These are phyloP conservation scores for Odontomachus brunneus DNA, from an alignment of 1,140 invertebrate species.

Conservation along the genomic window DNA sequence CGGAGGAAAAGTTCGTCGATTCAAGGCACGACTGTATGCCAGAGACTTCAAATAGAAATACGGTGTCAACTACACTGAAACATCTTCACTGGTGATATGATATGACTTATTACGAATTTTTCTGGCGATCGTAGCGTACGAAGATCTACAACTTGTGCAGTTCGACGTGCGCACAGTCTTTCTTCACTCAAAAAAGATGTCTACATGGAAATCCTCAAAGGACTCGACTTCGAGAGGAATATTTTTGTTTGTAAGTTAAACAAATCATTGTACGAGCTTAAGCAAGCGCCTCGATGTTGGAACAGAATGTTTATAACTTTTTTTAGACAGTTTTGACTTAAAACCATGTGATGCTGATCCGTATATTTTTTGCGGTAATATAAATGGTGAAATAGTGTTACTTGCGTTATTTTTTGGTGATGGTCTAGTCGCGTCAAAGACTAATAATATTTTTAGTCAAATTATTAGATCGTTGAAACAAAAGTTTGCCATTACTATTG, in stretches of 20 bases:
- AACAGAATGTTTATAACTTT: background rate
- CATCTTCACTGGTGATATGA: background rate
- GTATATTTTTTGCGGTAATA: background rate
- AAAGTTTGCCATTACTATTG: background rate
- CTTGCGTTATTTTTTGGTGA: background rate
- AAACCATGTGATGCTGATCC: background rate
- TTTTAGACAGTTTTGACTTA: background rate
- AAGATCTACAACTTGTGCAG: no score
- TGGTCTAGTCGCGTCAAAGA: background rate
- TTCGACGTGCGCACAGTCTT: no score
- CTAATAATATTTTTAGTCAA: background rate
- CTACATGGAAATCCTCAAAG: background rate
- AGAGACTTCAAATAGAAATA: background rate
- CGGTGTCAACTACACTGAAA: background rate
- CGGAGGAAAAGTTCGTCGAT: background rate
- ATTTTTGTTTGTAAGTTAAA: background rate
- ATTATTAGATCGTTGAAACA: background rate
- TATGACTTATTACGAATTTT: no score
- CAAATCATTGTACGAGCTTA: background rate
- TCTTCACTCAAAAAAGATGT: background rate
- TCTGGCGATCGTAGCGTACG: no score
- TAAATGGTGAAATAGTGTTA: background rate
- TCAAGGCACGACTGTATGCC: background rate
- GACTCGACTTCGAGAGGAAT: background rate
- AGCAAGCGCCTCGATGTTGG: constrained; percentile 18